Evolutionary conservation across 2,113 vertebrate species (phyloP).

Genomic region (Labrus mixtus): DNA sequence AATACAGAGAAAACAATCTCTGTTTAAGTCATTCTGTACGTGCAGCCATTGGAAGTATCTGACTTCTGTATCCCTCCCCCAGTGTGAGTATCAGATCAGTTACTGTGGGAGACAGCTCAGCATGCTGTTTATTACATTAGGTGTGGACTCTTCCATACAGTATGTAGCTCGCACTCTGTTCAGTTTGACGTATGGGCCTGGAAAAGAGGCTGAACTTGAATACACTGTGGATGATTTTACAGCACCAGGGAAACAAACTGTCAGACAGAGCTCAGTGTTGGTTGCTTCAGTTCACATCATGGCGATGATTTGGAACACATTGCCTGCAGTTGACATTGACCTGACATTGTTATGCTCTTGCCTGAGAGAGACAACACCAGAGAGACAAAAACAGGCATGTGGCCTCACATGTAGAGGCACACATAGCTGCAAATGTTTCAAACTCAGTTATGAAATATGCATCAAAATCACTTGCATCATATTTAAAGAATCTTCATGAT

Average conservation of each 20-base stretch:
- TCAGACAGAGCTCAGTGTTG: not conserved
- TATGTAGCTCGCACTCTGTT: constrained; percentile 3
- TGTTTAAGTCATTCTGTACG: not conserved
- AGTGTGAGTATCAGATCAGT: constrained; percentile 18
- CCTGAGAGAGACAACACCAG: not conserved
- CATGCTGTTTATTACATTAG: not conserved
- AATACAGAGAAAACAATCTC: not conserved
- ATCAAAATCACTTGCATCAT: not conserved
- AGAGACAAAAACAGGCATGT: not conserved
- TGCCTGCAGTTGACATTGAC: constrained; percentile 15
- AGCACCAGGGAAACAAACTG: not conserved
- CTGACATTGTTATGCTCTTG: constrained; percentile 14
- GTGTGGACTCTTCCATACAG: not conserved
- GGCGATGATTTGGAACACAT: not conserved
- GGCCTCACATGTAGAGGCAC: not conserved
- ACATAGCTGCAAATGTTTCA: no score
- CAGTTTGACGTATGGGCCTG: constrained; percentile 4
- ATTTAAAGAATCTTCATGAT: not conserved
- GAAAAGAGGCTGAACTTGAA: not conserved
- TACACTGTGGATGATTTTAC: not conserved
- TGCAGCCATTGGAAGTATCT: not conserved
- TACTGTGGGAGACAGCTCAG: constrained; percentile 3
- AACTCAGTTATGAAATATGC: not conserved
- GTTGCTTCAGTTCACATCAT: not conserved
- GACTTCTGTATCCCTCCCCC: constrained; percentile 1